Evolutionary conservation across 2,888 invertebrate genomes (phyloP).

Genomic region (Hedychridium roseum): DNA sequence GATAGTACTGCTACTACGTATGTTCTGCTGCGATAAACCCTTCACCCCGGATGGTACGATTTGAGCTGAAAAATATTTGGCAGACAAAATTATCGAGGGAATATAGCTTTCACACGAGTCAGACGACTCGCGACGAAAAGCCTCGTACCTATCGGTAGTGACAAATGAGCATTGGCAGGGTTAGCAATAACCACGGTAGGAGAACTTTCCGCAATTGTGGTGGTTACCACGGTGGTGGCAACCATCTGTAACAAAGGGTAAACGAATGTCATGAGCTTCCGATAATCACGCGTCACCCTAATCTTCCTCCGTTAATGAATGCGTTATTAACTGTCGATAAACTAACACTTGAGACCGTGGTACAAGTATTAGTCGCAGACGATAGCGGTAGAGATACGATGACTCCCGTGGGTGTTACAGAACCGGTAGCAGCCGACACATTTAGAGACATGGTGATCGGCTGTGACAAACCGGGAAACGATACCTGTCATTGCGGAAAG

Average conservation of each 20-base stretch:
- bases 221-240: conserved; percentile 58
- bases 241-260: conserved; percentile 58
- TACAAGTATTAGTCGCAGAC: conserved; percentile 61
- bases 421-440: conserved; percentile 72
- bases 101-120: background rate
- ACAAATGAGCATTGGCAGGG: conserved; percentile 63
- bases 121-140: background rate
- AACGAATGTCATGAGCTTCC: too few species aligned
- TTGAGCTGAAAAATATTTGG: conserved; percentile 52
- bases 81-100: too few species aligned
- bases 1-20: conserved; percentile 56
- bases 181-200: conserved; percentile 63
- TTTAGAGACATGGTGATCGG: conserved; percentile 83
- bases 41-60: conserved; percentile 61
- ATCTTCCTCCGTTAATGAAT: too few species aligned
- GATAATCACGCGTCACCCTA: too few species aligned
- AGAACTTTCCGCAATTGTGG: conserved; percentile 56
- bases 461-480: conserved; percentile 85
- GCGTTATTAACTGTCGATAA: too few species aligned
- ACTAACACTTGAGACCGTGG: conserved; percentile 62
- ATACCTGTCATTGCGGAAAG: conserved; percentile 67
- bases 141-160: conserved; percentile 59
- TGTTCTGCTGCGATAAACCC: conserved; percentile 58
- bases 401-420: conserved; percentile 68
- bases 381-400: conserved; percentile 74